Conservation (phyloP, 1,140 invertebrate genomes). For the Hyles euphorbiae region DNA sequence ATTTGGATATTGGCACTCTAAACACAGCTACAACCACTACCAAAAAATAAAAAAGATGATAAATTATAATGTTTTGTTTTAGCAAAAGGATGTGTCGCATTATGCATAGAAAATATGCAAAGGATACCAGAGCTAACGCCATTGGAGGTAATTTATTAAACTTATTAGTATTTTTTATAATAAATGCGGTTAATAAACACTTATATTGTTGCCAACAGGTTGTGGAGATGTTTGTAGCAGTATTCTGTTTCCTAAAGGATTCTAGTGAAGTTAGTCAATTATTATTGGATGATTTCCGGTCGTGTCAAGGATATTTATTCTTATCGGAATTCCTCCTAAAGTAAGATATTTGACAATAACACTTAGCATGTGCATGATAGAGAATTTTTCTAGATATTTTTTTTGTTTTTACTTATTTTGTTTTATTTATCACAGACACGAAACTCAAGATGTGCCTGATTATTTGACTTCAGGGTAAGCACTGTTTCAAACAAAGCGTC, state of each 20-base stretch:
- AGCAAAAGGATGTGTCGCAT: constrained; percentile 91
- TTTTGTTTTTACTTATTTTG: constrained; percentile 48
- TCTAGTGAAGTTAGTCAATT: constrained; percentile 97
- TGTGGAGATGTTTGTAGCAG: constrained; percentile 98
- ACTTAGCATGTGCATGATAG: constrained; percentile 31
- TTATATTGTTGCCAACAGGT: constrained; percentile 71
- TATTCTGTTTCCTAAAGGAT: constrained; percentile 98
- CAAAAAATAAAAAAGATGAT: too few species aligned
- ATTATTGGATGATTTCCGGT: constrained; percentile 95
- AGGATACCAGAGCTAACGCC: constrained; percentile 92
- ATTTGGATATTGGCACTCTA: too few species aligned
- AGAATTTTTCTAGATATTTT: constrained; percentile 18
- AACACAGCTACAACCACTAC: too few species aligned
- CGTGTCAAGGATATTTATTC: constrained; percentile 96
- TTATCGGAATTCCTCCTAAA: constrained; percentile 95
- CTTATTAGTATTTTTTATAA: background rate
- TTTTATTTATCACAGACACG: constrained; percentile 71
- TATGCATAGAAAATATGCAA: constrained; percentile 98
- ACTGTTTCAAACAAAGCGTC: constrained; percentile 8
- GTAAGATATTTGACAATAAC: constrained; percentile 75
- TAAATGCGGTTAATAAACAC: background rate
- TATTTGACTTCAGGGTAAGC: constrained; percentile 73
- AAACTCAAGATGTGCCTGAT: constrained; percentile 69
- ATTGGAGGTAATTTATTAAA: constrained; percentile 80
- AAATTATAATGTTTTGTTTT: too few species aligned